phyloP scores from a whole-genome alignment of 2,888 invertebrate species.

The Tetragnatha montana region DNA sequence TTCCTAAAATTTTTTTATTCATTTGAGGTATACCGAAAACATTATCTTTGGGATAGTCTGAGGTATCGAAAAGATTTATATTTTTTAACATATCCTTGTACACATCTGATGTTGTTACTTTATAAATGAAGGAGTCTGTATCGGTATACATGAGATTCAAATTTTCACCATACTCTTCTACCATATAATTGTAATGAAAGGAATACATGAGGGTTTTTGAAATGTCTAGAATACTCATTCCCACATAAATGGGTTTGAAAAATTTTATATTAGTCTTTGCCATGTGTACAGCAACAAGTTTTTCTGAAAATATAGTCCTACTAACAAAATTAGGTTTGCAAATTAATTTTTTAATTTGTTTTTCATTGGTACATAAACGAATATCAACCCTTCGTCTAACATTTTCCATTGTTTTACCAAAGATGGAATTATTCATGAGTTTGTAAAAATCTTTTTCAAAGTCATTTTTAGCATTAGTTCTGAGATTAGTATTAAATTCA shows the following conservation, averaged over 20 bases:
- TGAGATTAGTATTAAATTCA: neutral
- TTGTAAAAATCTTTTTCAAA: neutral
- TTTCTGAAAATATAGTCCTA: neutral
- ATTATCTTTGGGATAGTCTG: neutral
- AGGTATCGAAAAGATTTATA: conserved; percentile 72
- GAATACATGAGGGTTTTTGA: neutral
- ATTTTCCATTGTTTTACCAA: neutral
- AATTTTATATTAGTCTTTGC: neutral
- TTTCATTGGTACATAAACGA: neutral
- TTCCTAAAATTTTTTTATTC: neutral
- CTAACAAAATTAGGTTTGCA: neutral
- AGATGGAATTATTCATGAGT: neutral
- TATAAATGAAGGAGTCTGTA: conserved; percentile 74
- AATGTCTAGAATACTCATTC: neutral
- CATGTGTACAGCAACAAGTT: conserved; percentile 1
- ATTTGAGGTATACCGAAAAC: neutral
- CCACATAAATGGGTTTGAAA: conserved; percentile 9
- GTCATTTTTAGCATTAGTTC: neutral
- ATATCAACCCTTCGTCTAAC: neutral
- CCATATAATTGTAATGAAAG: conserved; percentile 18
- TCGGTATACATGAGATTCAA: conserved; percentile 73
- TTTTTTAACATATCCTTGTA: conserved; percentile 43
- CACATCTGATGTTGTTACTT: conserved; percentile 65
- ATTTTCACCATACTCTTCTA: conserved; percentile 55
- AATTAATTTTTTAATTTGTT: neutral